These are phyloP conservation scores for Craniophora ligustri DNA, from an alignment of 2,888 invertebrate species.

Conservation along the genomic window DNA sequence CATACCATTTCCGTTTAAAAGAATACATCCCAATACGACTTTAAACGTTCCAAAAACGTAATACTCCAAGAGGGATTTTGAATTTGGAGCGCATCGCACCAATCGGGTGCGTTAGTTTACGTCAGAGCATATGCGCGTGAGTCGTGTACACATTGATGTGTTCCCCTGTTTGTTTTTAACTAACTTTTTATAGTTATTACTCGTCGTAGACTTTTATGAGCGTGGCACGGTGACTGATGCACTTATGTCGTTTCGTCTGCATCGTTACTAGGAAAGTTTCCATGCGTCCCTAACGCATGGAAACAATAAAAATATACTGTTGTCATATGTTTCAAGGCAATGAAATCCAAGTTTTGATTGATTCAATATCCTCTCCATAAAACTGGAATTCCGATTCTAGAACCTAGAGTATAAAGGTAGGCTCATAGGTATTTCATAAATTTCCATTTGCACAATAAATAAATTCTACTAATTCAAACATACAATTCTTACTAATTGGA, in stretches of 20 bases:
- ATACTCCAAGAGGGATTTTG: conserved; percentile 26
- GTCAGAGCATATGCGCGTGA: conserved; percentile 55
- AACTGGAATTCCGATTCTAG: too few relatives aligned
- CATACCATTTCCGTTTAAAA: conserved; percentile 9
- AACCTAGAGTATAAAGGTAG: too few relatives aligned
- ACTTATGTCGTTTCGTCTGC: conserved; percentile 39
- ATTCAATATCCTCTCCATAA: neutral
- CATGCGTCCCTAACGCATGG: conserved; percentile 29
- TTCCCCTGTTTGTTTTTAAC: conserved; percentile 66
- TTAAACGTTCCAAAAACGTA: conserved; percentile 13
- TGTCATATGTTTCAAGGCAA: conserved; percentile 14
- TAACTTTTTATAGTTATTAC: conserved; percentile 69
- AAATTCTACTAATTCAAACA: too few relatives aligned
- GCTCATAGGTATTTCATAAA: too few relatives aligned
- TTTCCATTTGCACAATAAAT: too few relatives aligned
- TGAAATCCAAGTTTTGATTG: too few relatives aligned
- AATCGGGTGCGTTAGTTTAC: conserved; percentile 49
- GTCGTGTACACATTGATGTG: conserved; percentile 56
- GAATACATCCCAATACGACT: neutral
- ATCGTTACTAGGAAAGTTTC: conserved; percentile 20
- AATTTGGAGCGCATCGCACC: conserved; percentile 44
- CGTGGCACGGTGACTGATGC: conserved; percentile 66
- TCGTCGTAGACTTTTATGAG: conserved; percentile 69
- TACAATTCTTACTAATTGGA: too few relatives aligned
- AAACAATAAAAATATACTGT: conserved; percentile 29